Evolutionary conservation across 2,797 vertebrate species (phyloP), one percentile per base, ranked within the genome.

Genomic region (Sparus aurata): DNA sequence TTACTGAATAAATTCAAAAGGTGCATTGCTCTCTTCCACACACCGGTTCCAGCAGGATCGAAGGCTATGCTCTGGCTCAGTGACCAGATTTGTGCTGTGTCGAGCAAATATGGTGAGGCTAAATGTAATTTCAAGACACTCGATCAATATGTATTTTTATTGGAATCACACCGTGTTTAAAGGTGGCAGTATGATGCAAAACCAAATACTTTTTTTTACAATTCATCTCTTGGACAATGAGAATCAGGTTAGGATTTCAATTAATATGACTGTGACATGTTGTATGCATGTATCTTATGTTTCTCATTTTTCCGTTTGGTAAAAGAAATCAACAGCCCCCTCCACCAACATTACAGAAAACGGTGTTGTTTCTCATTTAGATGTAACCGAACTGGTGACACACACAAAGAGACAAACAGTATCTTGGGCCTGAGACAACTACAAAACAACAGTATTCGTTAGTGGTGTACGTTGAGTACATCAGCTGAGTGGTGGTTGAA

Each of bases 1-100:
- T 78, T 52, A 78, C 65, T 43, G 75, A 85, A 85, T 84, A 68
- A 81, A 62, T 88, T 75, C 45, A 49, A 72, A 61, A 70, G 74
- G 61, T 73, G 59, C 60, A 52, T 53, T 20, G 60, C 53, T 46
- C 57, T 47, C 55, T 62, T 61, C 23, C 50, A 22, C 60, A 53
- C 41, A 38, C 27, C 47, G 0, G 5, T 17, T 69, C 18, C 4
- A 41, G 58, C 23, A 17, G 27, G 65, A 84, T 82, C 20, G 69
- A 88, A 85, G 69, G 74, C 69, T 12, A 1, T 5, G 41, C 65
- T 82, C 58, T 13, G 72, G 59, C 53, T 83, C 73, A 45, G 45
- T 75, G 67, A 62, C 52, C 60, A 22, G 15, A 23, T 73, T 72
- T 69, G 54, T 82, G 84, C 88, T 87, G 78, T 25, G 54, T 64